These are phyloP conservation scores for Mormyrus iriodes DNA, from an alignment of 2,113 vertebrate species.

Conservation along the genomic window DNA sequence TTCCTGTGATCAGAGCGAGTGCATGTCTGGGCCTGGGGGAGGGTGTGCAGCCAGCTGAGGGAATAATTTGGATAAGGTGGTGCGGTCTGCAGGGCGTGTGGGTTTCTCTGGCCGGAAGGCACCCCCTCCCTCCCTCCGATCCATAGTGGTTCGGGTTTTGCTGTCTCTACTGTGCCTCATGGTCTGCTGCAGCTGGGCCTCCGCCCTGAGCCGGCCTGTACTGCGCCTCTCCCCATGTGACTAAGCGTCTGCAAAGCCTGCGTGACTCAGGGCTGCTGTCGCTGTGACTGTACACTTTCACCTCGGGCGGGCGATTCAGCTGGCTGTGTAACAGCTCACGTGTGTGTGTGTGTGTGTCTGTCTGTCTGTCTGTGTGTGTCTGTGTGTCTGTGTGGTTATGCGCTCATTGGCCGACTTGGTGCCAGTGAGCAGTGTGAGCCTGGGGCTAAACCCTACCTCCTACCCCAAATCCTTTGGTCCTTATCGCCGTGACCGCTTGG, in stretches of 20 bases:
- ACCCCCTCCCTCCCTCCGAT: background rate
- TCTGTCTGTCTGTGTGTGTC: background rate
- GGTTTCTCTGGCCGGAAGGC: background rate
- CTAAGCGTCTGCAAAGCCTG: background rate
- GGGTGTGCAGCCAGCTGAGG: background rate
- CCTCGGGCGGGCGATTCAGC: constrained; percentile 34
- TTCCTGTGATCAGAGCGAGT: background rate
- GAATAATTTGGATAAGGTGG: background rate
- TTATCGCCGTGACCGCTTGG: too few species aligned
- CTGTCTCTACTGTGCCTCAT: background rate
- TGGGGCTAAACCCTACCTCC: background rate
- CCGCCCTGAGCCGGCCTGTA: background rate
- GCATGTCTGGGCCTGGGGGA: background rate
- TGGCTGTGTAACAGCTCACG: constrained; percentile 19
- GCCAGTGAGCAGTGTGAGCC: background rate
- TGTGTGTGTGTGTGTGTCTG: constrained; percentile 23
- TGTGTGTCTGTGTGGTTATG: background rate
- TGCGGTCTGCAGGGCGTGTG: background rate
- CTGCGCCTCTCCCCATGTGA: background rate
- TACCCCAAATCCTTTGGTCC: background rate
- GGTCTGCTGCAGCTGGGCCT: background rate
- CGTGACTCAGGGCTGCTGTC: background rate
- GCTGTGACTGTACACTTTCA: constrained; percentile 34
- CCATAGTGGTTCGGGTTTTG: background rate
- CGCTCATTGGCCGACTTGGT: background rate